These are phyloP conservation scores for Erebia epiphron DNA, from an alignment of 2,888 invertebrate species.

Conservation along the genomic window DNA sequence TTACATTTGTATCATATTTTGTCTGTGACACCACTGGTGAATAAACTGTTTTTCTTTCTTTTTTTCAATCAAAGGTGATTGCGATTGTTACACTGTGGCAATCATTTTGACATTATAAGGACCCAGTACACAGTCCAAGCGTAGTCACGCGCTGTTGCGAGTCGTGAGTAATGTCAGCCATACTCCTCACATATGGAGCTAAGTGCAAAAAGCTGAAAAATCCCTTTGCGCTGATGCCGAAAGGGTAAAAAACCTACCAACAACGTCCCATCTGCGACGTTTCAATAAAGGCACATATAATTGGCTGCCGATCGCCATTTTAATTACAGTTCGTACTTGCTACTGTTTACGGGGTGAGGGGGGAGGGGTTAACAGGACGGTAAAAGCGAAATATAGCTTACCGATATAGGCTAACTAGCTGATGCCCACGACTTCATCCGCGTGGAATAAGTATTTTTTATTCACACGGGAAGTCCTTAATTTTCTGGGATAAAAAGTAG, in stretches of 20 bases:
- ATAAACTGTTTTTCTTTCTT: no score
- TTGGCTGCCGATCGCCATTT: constrained; percentile 67
- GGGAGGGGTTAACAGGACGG: not conserved
- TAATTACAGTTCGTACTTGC: constrained; percentile 55
- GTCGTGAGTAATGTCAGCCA: constrained; percentile 17
- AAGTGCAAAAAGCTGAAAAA: constrained; percentile 51
- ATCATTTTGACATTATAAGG: no score
- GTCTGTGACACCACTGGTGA: no score
- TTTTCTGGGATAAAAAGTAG: no score
- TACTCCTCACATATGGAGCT: constrained; percentile 13
- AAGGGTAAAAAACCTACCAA: constrained; percentile 48
- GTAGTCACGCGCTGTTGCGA: not conserved
- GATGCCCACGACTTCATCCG: no score
- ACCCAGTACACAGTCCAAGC: not conserved
- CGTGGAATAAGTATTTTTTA: no score
- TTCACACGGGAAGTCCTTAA: no score
- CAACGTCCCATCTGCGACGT: constrained; percentile 57
- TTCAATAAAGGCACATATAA: constrained; percentile 72
- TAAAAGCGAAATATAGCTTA: not conserved
- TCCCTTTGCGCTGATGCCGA: constrained; percentile 57
- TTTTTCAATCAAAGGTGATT: no score
- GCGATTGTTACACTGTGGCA: no score
- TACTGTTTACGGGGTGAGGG: constrained; percentile 48
- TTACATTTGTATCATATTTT: no score
- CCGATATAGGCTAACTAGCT: no score